Conservation (phyloP, 1,140 invertebrate genomes). For the Hycleus phaleratus region DNA sequence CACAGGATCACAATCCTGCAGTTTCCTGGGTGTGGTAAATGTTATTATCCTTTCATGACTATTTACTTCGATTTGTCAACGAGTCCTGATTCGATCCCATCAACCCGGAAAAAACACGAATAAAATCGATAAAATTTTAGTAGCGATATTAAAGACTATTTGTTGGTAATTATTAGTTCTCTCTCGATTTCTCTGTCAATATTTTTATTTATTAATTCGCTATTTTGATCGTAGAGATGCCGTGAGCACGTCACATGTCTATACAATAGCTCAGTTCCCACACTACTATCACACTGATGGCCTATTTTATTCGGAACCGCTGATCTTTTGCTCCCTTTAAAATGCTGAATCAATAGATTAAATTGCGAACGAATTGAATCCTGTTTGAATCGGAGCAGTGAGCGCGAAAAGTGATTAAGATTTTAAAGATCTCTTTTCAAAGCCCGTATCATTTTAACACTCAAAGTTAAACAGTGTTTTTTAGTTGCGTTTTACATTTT, state of each 20-base stretch:
- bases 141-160: too few relatives aligned
- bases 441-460: slow-evolving; percentile 31
- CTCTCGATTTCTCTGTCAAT: slow-evolving; percentile 10
- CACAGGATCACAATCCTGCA: slow-evolving; percentile 5
- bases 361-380: slow-evolving; percentile 32
- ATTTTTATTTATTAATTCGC: slow-evolving; percentile 22
- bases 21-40: slow-evolving; percentile 23
- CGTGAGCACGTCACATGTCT: slow-evolving; percentile 45
- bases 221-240: slow-evolving; percentile 24
- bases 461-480: slow-evolving; percentile 30
- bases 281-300: slow-evolving; percentile 34
- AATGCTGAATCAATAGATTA: slow-evolving; percentile 38
- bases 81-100: too few relatives aligned
- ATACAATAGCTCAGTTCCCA: slow-evolving; percentile 51
- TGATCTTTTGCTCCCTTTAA: slow-evolving; percentile 40
- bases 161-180: neutral
- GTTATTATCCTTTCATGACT: slow-evolving; percentile 19
- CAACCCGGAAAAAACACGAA: too few relatives aligned
- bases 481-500: slow-evolving; percentile 30
- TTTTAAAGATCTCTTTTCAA: slow-evolving; percentile 33
- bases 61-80: neutral
- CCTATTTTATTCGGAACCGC: slow-evolving; percentile 37
- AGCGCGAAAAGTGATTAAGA: slow-evolving; percentile 39
- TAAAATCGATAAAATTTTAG: too few relatives aligned
- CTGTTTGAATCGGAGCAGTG: slow-evolving; percentile 27